Percentiles rank a stretch among this genome's conserved stretches.
These are phyloP conservation scores for Anolis apletophallus DNA, from an alignment of 2,797 vertebrate genomes.

Conservation along the genomic window DNA sequence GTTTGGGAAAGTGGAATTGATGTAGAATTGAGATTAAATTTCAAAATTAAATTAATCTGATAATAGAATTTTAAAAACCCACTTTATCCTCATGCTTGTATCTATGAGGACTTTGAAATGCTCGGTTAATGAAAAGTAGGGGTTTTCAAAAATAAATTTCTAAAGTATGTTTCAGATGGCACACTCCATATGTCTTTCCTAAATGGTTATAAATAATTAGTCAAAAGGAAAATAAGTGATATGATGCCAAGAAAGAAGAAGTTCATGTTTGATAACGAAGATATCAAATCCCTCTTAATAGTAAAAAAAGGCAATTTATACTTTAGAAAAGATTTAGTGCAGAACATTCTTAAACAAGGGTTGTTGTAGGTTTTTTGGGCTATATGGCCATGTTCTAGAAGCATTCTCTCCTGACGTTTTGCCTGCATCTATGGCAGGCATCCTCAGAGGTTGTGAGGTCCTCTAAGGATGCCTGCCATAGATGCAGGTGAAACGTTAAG, in stretches of 20 bases:
- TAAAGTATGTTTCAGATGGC: too few relatives aligned
- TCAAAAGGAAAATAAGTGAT: neutral
- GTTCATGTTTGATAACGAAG: neutral
- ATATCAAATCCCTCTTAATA: too few relatives aligned
- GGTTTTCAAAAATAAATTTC: neutral
- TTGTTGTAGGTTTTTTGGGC: too few relatives aligned
- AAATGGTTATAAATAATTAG: too few relatives aligned
- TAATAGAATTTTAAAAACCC: neutral
- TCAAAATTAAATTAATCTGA: neutral
- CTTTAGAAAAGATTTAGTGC: neutral
- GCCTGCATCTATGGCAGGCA: too few relatives aligned
- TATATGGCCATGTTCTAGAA: too few relatives aligned
- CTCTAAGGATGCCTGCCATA: too few relatives aligned
- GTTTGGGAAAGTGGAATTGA: too few relatives aligned
- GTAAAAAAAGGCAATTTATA: neutral
- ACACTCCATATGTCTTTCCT: neutral
- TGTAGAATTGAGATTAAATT: neutral
- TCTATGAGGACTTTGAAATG: fast-evolving
- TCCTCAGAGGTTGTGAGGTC: too few relatives aligned
- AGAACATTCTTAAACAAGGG: neutral
- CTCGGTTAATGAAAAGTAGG: neutral
- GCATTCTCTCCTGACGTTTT: too few relatives aligned
- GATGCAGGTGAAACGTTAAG: too few relatives aligned
- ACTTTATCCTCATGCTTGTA: neutral
- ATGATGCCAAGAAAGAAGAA: neutral